Evolutionary conservation across 2,888 invertebrate species (phyloP), one percentile per base, ranked within the genome.

Genomic region (Drosophila melanosoma): DNA sequence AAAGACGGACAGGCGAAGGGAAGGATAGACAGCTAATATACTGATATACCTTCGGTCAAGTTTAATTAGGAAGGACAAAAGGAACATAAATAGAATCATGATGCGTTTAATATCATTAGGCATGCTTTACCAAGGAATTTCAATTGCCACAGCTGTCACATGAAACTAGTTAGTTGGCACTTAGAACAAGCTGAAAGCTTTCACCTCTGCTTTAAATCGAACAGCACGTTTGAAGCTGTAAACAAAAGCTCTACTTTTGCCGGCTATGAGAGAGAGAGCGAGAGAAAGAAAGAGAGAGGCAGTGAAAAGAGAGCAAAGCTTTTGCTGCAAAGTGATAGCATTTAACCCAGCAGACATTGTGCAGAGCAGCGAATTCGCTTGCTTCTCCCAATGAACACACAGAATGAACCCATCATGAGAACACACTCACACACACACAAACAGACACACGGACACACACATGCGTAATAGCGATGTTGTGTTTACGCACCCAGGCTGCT

Each of bases 341-440:
- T 36, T 60, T 79, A 73, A 79, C 81, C 81, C 79, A 79, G 35
- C 69, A 63, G 42, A 70, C 76, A 76, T 62, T 67, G 64, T 58
- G 69, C 67, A 68, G 69, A 48, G 63, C 69, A 76, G 76, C 81
- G 79, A 79, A 79, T 79, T 79, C 81, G 79, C 61, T n/a, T 23
- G 17, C 58, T 20, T 23, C 12, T 33, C 10, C 12, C 42, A 72
- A 72, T 63, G 80, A 72, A 79, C 48, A 17, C 56, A 10, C 45
- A 15, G 67, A 69, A 72, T 66, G 81, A 79, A 80, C 65, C 40
- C 64, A 26, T 49, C 42, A 32, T 6, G 42, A n/a, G n/a, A 8
- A 1, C 42, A 32, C 10, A n/a, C 38, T 45, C 57, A 52, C 48
- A 12, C 17, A 51, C 33, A 20, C 10, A 2, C 48, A n/a, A n/a